Conservation (phyloP, 2,113 vertebrate genomes). For the Ivindomyrus marchei region DNA sequence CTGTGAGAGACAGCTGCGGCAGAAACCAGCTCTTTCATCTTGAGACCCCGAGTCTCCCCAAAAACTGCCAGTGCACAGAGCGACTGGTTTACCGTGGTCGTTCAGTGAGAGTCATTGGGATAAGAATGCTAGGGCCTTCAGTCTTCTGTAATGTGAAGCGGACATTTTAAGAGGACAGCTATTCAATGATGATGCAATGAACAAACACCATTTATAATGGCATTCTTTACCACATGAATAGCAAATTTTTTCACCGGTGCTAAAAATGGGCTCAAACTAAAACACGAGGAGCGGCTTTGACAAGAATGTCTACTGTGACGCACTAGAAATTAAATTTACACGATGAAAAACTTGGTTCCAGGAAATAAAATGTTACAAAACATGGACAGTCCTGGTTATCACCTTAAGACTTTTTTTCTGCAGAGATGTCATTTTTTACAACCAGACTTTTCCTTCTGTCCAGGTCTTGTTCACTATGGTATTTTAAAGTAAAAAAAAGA, state of each 20-base stretch:
- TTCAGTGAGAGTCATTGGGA: background rate
- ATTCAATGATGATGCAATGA: background rate
- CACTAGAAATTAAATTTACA: background rate
- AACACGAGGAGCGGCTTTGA: background rate
- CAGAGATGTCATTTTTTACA: background rate
- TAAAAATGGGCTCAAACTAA: background rate
- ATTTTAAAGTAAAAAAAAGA: background rate
- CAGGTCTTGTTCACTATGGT: background rate
- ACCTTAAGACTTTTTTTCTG: background rate
- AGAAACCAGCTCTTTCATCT: slow-evolving; percentile 79
- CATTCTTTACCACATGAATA: background rate
- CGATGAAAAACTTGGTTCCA: background rate
- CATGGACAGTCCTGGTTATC: background rate
- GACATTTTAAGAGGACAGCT: background rate
- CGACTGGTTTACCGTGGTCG: background rate
- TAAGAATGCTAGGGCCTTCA: background rate
- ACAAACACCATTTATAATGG: background rate
- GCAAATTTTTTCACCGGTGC: background rate
- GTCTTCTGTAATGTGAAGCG: background rate
- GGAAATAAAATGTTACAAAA: background rate
- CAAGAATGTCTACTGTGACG: background rate
- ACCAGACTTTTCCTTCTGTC: background rate
- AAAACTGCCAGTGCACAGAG: slow-evolving; percentile 22
- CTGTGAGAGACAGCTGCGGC: slow-evolving; percentile 64
- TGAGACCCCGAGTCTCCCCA: slow-evolving; percentile 54